Evolutionary conservation across 2,888 invertebrate species (phyloP), one percentile per base, ranked within the genome.

Genomic region (Periphyllus acericola): DNA sequence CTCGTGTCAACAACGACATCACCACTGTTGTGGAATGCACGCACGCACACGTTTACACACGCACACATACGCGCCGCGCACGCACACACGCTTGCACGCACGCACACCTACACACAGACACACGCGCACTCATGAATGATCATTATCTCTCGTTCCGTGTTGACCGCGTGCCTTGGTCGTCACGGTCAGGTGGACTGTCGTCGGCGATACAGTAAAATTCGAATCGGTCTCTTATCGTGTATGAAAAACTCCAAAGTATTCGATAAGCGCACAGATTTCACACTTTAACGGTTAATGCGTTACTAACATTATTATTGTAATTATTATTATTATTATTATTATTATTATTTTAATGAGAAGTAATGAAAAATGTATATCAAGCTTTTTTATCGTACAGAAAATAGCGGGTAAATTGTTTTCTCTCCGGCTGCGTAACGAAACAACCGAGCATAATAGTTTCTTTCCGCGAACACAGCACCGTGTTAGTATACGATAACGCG

Each of bases 1-100:
- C 80, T 60, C 78, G 19, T 87, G 80, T 87, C 86, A 74, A 80
- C 86, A 87, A 80, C 74, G 80, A 80, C 86, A 74, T 74, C 86
- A 87, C 87, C 74, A 34, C 84, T 46, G 46, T 14, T 3, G 8
- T 21, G 29, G 40, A 36, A 52, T 2, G 6, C 9, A 19, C 0
- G n/a, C 17, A 52, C 34, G 19, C 34, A n/a, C 4, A 36, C 11
- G 46, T 46, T 46, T 46, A 46, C 46, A 14, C 46, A 46, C 14
- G 14, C 14, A 46, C 11, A 46, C 46, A 46, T 14, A 46, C 46
- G 14, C 46, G 14, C 14, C 40, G 32, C 55, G 36, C 71, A 46
- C 14, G 55, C 55, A 36, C 34, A 55, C 17, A 55, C 60, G 29
- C 55, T 36, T 66, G 9, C 11, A 66, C 60, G 3, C 14, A n/a